Conservation (phyloP, 2,888 invertebrate species). For the Didymodactylos carnosus region DNA sequence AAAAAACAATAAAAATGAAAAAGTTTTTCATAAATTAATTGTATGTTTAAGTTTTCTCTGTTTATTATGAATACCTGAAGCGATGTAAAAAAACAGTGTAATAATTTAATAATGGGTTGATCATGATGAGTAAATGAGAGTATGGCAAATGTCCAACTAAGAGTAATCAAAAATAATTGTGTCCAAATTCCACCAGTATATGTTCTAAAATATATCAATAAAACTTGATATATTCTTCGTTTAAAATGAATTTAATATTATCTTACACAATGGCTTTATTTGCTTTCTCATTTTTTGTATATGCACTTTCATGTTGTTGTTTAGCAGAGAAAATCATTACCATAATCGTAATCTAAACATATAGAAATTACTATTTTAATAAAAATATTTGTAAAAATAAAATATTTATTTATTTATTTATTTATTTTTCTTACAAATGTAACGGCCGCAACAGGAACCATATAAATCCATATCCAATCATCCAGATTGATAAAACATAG, state of each 20-base stretch:
- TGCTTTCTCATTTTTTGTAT: conserved; percentile 33
- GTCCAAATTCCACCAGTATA: conserved; percentile 34
- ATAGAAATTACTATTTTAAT: background rate
- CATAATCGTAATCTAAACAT: conserved; percentile 28
- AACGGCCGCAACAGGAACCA: conserved; percentile 30
- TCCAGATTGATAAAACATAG: conserved; percentile 17
- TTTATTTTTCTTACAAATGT: conserved; percentile 24
- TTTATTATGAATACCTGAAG: conserved; percentile 34
- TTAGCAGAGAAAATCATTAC: conserved; percentile 34
- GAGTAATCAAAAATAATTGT: conserved; percentile 31
- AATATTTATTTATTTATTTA: background rate
- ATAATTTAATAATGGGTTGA: conserved; percentile 31
- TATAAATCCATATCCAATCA: conserved; percentile 29
- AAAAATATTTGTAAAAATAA: background rate
- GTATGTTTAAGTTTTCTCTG: no score
- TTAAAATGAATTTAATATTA: no score
- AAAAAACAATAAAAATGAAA: conserved; percentile 16
- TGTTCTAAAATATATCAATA: no score
- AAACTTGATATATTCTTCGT: background rate
- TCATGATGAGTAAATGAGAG: conserved; percentile 29
- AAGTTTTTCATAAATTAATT: background rate
- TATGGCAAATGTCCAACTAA: conserved; percentile 32
- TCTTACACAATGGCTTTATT: conserved; percentile 33
- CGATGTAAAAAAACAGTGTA: conserved; percentile 32
- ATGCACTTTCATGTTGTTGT: conserved; percentile 35